phyloP scores from a whole-genome alignment of 2,113 vertebrate species.

The Prolemur simus region DNA sequence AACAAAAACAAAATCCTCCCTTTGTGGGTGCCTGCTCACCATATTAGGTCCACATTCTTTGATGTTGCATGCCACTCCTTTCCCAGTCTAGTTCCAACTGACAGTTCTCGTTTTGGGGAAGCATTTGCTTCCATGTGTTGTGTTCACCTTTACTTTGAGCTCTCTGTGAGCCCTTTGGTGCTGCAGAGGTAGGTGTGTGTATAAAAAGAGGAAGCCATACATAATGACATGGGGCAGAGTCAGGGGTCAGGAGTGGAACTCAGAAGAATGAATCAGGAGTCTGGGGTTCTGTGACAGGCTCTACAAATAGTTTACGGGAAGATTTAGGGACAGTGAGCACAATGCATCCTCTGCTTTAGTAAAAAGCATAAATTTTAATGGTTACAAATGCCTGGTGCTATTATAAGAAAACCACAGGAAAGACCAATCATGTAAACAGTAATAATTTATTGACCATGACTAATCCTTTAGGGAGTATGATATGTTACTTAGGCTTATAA shows the following conservation, averaged over 20 bases:
- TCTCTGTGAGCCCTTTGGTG: neutral
- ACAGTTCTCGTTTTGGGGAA: neutral
- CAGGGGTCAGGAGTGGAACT: neutral
- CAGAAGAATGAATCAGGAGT: neutral
- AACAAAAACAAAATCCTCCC: neutral
- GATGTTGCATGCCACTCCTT: neutral
- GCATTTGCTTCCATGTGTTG: neutral
- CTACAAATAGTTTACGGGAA: neutral
- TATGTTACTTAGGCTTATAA: neutral
- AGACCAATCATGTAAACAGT: slow-evolving; percentile 50
- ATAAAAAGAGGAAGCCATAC: neutral
- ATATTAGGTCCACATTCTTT: neutral
- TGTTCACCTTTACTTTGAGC: neutral
- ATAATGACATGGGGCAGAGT: neutral
- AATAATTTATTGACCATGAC: slow-evolving; percentile 57
- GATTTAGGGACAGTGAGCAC: neutral
- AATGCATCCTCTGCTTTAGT: slow-evolving; percentile 21
- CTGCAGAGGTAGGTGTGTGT: neutral
- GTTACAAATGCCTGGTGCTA: slow-evolving; percentile 17
- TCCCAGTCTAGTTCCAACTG: neutral
- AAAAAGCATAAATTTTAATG: slow-evolving; percentile 46
- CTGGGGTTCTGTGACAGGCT: neutral
- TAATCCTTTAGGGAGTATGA: neutral
- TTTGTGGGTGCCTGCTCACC: neutral
- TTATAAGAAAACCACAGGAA: slow-evolving; percentile 63